These are phyloP conservation scores for Gymnorhina tibicen DNA, from an alignment of 2,113 vertebrate species.

Conservation along the genomic window DNA sequence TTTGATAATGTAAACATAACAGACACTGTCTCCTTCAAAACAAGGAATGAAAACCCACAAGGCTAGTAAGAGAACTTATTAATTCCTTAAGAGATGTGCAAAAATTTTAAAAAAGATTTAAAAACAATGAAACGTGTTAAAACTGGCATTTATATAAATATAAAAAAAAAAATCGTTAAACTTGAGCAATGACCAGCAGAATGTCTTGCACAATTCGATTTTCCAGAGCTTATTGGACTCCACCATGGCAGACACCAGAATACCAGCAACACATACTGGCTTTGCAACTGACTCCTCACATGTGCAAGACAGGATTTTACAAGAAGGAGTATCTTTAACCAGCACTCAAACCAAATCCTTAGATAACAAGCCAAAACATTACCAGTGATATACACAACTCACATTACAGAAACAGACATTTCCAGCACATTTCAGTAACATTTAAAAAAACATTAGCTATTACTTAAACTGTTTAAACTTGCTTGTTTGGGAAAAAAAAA, in stretches of 20 bases:
- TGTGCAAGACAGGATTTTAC: slow-evolving; percentile 39
- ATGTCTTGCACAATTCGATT: slow-evolving; percentile 34
- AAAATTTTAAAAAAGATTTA: slow-evolving; percentile 60
- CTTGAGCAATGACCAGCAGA: slow-evolving; percentile 51
- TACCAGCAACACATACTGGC: slow-evolving; percentile 3
- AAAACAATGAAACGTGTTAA: slow-evolving; percentile 70
- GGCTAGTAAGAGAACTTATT: slow-evolving; percentile 53
- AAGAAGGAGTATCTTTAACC: slow-evolving; percentile 57
- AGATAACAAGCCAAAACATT: slow-evolving; percentile 50
- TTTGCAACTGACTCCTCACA: slow-evolving; percentile 37
- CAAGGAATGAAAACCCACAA: slow-evolving; percentile 62
- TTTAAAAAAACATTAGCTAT: slow-evolving; percentile 9
- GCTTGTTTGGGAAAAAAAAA: not conserved
- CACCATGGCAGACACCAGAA: slow-evolving; percentile 48
- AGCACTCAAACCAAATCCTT: slow-evolving; percentile 48
- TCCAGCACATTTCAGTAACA: slow-evolving; percentile 43
- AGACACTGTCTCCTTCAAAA: slow-evolving; percentile 72
- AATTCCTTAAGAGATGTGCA: slow-evolving; percentile 74
- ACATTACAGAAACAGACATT: slow-evolving; percentile 46
- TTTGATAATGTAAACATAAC: slow-evolving; percentile 73
- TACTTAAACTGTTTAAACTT: slow-evolving; percentile 13
- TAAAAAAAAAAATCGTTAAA: slow-evolving; percentile 60
- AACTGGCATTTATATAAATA: slow-evolving; percentile 75
- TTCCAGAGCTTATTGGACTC: slow-evolving; percentile 34
- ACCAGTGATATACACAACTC: slow-evolving; percentile 37